Evolutionary conservation across 2,797 vertebrate species (phyloP).

Genomic region (Astyanax mexicanus): DNA sequence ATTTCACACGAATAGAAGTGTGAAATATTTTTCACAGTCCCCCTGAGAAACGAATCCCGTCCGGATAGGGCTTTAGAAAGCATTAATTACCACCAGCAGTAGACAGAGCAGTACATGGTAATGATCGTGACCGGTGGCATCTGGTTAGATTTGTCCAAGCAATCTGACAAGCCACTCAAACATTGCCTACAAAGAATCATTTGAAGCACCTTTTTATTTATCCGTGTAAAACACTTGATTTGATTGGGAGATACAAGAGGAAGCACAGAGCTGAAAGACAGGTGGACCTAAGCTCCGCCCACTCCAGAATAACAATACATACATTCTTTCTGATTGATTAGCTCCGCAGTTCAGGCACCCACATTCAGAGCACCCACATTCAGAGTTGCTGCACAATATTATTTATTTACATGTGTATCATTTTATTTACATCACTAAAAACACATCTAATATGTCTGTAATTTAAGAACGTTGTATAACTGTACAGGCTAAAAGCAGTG

Average conservation of each 20-base stretch:
- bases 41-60: too few species aligned
- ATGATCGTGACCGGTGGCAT: too few species aligned
- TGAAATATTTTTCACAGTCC: too few species aligned
- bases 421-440: constrained; percentile 67
- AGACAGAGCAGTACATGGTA: too few species aligned
- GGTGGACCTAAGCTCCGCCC: background rate
- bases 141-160: too few species aligned
- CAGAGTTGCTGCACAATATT: constrained; percentile 46
- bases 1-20: too few species aligned
- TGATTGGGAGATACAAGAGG: background rate
- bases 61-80: too few species aligned
- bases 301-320: constrained; percentile 14
- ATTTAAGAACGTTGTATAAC: constrained; percentile 14
- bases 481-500: constrained; percentile 20
- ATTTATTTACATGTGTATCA: constrained; percentile 69
- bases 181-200: too few species aligned
- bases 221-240: constrained; percentile 22
- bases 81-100: too few species aligned
- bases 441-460: constrained; percentile 37
- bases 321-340: constrained; percentile 13
- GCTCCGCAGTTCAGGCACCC: constrained; percentile 1
- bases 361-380: constrained; percentile 7
- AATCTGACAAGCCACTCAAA: too few species aligned
- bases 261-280: constrained; percentile 38
- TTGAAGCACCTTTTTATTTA: too few species aligned